Base-by-base conservation (phyloP, 35 echinoderm and acorn worm genomes). In the Heliocidaris erythrogramma region DNA sequence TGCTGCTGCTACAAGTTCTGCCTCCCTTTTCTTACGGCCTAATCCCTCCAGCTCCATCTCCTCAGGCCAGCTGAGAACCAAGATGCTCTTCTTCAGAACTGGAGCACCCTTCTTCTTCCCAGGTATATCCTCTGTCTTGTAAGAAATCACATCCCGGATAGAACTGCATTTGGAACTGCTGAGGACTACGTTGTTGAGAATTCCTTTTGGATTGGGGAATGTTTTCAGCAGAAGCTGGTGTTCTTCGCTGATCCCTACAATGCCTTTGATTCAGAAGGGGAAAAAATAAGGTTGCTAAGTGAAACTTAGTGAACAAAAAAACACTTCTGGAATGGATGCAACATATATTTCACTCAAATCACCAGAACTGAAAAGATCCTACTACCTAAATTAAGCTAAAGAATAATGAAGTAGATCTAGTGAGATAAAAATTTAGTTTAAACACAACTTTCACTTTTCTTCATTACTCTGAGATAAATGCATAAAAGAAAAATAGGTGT, bases 1-100 rank as follows among this genome's bases (percentile, higher is more conserved):
- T 30, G 97, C 97, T 32, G 97, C 96, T 21, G 97, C 97, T 93
- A 96, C 92, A 93, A 88, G 96, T 49, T 98, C 97, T 31, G 97
- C 96, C 49, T 96, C 94, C 29, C 9, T 60, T 59, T 96, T 96
- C 90, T 90, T 95, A 13, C 94, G 95, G 24, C 96, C 97, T 17
- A 88, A 85, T 11, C 96, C 96, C 21, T 95, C 86, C 31, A 98
- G 61, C 14, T 65, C 87, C 65, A 98, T 94, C 88, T 96, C 93
- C 61, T 94, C 48, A 1, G 97, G 97, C 95, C 96, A 98, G 9
- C 59, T 59, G 30, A 98, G 86, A 30, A 52, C 85, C 78, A 98
- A 95, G 6, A 95, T 60, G 48, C 96, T 96, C 49, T 87, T 94
- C 56, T 95, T 95, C 31, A 52, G 31, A n/a, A 95, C 16, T 7